Evolutionary conservation across 2,797 vertebrate species (phyloP).

Genomic region (Hoplostethus atlanticus): DNA sequence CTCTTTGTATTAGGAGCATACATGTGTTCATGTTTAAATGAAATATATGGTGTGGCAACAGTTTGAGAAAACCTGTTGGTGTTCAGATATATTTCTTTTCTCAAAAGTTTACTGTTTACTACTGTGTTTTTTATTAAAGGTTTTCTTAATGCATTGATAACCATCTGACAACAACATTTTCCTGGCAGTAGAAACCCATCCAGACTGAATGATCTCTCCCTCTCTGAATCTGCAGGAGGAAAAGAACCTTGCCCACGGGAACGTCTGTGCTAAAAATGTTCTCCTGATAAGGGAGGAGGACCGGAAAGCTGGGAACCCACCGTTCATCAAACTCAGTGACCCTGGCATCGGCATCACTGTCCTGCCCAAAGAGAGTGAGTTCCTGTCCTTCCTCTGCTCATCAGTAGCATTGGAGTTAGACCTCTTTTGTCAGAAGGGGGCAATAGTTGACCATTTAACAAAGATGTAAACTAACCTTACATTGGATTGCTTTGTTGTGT

Average conservation of each 20-base stretch:
- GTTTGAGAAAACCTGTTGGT: too few relatives aligned
- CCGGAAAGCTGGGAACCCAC: constrained; percentile 90
- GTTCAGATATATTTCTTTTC: too few relatives aligned
- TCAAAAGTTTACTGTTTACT: too few relatives aligned
- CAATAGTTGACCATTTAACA: neutral
- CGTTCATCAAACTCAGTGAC: constrained; percentile 97
- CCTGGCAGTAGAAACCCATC: neutral
- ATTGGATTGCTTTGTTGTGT: neutral
- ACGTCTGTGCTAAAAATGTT: constrained; percentile 96
- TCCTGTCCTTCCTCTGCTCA: neutral
- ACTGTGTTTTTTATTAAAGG: too few relatives aligned
- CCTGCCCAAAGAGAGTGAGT: constrained; percentile 95
- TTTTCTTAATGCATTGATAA: too few relatives aligned
- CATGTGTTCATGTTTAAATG: too few relatives aligned
- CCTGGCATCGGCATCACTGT: constrained; percentile 94
- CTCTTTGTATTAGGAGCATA: too few relatives aligned
- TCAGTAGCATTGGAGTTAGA: neutral
- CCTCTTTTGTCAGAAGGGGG: constrained; percentile 38
- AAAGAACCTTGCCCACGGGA: constrained; percentile 93
- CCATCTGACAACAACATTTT: too few relatives aligned
- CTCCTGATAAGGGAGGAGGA: constrained; percentile 96
- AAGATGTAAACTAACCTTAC: neutral
- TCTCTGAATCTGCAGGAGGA: constrained; percentile 87
- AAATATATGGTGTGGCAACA: too few relatives aligned
- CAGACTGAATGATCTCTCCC: neutral